Percentiles rank a stretch among this genome's conserved stretches.
Evolutionary conservation across 2,888 invertebrate genomes (phyloP).

Genomic region (Hedychridium roseum): DNA sequence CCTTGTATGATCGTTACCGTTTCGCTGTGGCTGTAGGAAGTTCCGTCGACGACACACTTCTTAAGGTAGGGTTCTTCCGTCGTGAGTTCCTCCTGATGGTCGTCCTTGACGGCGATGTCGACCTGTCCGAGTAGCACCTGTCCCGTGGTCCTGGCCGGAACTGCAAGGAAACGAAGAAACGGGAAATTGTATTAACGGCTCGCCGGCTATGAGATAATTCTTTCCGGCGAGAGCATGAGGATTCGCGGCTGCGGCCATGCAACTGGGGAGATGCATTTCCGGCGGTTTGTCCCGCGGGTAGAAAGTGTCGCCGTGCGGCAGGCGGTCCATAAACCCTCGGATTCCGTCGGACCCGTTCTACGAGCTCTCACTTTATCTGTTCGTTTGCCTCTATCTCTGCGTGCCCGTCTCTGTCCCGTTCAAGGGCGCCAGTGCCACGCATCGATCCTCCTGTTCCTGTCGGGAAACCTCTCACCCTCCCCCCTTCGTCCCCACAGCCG

Average conservation of each 20-base stretch:
- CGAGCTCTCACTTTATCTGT: too few species aligned
- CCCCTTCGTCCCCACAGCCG: neutral
- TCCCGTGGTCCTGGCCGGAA: slow-evolving; percentile 45
- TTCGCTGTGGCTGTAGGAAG: slow-evolving; percentile 54
- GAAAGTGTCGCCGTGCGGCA: too few species aligned
- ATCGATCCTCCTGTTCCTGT: slow-evolving; percentile 8
- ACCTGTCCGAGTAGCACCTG: slow-evolving; percentile 53
- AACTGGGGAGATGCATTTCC: too few species aligned
- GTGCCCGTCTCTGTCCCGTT: slow-evolving; percentile 1
- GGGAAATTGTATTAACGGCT: neutral
- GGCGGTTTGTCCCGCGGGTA: too few species aligned
- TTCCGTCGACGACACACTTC: slow-evolving; percentile 54
- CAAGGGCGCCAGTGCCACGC: slow-evolving; percentile 5
- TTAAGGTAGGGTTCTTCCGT: slow-evolving; percentile 47
- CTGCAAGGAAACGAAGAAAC: slow-evolving; percentile 34
- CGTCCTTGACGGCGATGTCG: slow-evolving; percentile 46
- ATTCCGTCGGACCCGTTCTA: too few species aligned
- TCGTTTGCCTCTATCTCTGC: neutral
- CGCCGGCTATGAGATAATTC: neutral
- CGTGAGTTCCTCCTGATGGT: slow-evolving; percentile 40
- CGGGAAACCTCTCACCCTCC: neutral
- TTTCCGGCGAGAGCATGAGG: too few species aligned
- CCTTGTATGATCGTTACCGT: too few species aligned
- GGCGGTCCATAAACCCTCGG: too few species aligned
- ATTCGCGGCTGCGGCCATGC: too few species aligned